Percentiles rank a stretch among this genome's conserved stretches.
Evolutionary conservation across 2,888 invertebrate species (phyloP).

Genomic region (Mythimna albipuncta): DNA sequence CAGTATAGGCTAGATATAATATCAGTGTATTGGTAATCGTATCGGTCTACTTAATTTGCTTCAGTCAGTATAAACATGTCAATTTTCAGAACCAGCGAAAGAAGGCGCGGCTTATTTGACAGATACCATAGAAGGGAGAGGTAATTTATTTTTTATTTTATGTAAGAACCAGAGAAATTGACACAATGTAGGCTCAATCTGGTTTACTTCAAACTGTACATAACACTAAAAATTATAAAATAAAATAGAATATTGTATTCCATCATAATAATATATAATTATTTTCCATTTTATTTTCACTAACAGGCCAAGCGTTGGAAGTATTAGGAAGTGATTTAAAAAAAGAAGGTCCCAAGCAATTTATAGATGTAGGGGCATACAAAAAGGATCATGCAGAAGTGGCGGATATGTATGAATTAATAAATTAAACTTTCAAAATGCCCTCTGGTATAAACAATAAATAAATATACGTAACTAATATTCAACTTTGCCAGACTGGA

Average conservation of each 20-base stretch:
- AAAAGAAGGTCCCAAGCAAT: conserved; percentile 70
- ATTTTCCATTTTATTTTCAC: not conserved
- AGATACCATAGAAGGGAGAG: conserved; percentile 76
- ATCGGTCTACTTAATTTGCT: not conserved
- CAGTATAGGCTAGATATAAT: too few relatives aligned
- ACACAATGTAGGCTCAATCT: not conserved
- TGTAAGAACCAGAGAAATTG: not conserved
- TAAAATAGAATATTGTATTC: not conserved
- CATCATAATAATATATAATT: too few relatives aligned
- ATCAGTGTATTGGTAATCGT: too few relatives aligned
- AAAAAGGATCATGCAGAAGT: conserved; percentile 70
- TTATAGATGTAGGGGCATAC: conserved; percentile 74
- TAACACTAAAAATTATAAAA: too few relatives aligned
- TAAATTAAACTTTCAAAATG: conserved; percentile 1
- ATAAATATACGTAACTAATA: not conserved
- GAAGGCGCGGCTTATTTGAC: conserved; percentile 78
- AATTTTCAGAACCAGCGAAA: conserved; percentile 69
- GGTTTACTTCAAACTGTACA: not conserved
- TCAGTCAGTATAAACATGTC: conserved; percentile 2
- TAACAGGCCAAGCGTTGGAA: conserved; percentile 75
- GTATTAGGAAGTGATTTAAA: conserved; percentile 71
- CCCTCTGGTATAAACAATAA: not conserved
- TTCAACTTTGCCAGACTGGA: conserved; percentile 66
- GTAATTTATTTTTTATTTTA: conserved; percentile 58
- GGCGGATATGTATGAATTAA: conserved; percentile 71